phyloP scores from a whole-genome alignment of 2,888 invertebrate species.

The Tiphia femorata region DNA sequence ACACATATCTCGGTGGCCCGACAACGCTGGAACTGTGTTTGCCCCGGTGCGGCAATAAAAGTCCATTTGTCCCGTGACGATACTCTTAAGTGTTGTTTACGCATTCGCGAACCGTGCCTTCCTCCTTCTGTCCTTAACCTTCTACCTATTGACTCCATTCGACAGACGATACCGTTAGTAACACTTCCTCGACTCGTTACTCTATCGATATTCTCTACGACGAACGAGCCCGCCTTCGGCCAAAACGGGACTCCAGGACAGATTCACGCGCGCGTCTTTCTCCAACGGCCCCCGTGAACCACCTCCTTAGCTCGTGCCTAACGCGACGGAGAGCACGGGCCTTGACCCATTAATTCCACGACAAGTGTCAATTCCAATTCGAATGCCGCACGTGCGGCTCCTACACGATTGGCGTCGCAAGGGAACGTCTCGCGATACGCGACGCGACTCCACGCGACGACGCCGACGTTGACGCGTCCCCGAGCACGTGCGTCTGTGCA shows the following conservation, averaged over 20 bases:
- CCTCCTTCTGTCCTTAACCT: too few relatives aligned
- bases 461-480: too few relatives aligned
- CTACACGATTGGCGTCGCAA: too few relatives aligned
- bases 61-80: too few relatives aligned
- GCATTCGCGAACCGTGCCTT: too few relatives aligned
- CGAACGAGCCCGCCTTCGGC: not conserved
- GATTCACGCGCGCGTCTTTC: not conserved
- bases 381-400: slow-evolving; percentile 12
- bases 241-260: not conserved
- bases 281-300: not conserved
- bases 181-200: too few relatives aligned
- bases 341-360: slow-evolving; percentile 36
- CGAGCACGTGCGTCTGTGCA: too few relatives aligned
- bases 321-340: slow-evolving; percentile 30
- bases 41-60: too few relatives aligned
- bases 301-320: not conserved
- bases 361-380: slow-evolving; percentile 30
- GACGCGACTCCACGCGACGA: not conserved
- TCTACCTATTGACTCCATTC: too few relatives aligned
- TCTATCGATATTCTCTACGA: not conserved
- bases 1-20: not conserved
- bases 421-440: not conserved
- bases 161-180: too few relatives aligned
- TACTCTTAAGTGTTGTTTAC: too few relatives aligned
- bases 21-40: too few relatives aligned